A percentile compares a stretch with the other conserved stretches of the same genome.
Evolutionary conservation across 2,113 vertebrate species (phyloP).

Genomic region (Gopherus flavomarginatus): DNA sequence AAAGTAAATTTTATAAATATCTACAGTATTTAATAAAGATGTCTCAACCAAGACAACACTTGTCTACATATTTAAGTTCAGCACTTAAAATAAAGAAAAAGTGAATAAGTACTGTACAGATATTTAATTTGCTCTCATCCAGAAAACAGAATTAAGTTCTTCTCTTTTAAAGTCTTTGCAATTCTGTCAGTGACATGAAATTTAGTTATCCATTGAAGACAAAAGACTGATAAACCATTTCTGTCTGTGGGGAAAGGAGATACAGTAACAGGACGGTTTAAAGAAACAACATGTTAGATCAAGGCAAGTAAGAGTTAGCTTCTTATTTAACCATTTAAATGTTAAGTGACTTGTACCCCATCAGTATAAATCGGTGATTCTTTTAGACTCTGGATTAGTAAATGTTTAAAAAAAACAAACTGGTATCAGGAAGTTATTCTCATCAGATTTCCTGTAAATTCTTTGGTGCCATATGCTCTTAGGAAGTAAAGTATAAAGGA

Average conservation of each 20-base stretch:
- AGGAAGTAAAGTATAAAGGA: slow-evolving; percentile 57
- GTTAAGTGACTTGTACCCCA: not conserved
- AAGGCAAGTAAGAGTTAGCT: not conserved
- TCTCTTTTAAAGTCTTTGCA: not conserved
- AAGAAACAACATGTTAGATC: not conserved
- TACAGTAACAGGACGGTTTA: slow-evolving; percentile 1
- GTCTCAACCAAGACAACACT: slow-evolving; percentile 30
- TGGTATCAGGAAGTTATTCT: not conserved
- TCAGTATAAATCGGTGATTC: slow-evolving; percentile 17
- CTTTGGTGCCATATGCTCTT: slow-evolving; percentile 72
- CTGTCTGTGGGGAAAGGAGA: not conserved
- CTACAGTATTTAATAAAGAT: slow-evolving; percentile 71
- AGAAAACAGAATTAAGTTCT: slow-evolving; percentile 22
- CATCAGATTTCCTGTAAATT: slow-evolving; percentile 49
- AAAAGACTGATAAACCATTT: slow-evolving; percentile 11
- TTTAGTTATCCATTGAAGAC: slow-evolving; percentile 5
- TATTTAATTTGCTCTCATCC: slow-evolving; percentile 18
- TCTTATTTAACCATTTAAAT: slow-evolving; percentile 21
- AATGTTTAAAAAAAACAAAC: slow-evolving; percentile 36
- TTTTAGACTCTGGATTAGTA: slow-evolving; percentile 36
- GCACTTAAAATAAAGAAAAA: slow-evolving; percentile 40
- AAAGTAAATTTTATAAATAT: slow-evolving; percentile 56
- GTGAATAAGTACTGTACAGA: not conserved
- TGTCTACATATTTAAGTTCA: slow-evolving; percentile 40
- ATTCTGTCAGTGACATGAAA: not conserved